Evolutionary conservation across 2,113 vertebrate genomes (phyloP), one percentile per base, ranked within the genome.

Genomic region (Paratilapia polleni): DNA sequence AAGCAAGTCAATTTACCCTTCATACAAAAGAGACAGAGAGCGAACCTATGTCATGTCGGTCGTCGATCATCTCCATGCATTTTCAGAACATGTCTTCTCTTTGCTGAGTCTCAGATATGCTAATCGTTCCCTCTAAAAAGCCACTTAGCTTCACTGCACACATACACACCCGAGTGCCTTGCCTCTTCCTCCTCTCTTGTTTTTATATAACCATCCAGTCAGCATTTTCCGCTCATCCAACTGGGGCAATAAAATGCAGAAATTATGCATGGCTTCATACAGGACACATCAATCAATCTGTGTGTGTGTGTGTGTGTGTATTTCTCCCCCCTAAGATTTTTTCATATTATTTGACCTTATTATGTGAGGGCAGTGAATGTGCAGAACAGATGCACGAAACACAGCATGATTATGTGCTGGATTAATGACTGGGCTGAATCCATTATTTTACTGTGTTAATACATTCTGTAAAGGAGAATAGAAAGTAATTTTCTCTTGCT

Each of bases 301-400:
- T 68, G 52, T 64, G 54, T 63, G 31, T 19, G 15, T 64, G 56
- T 57, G 26, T 68, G 58, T 64, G 54, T 57, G 28, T 59, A 8
- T 76, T 20, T 63, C 26, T 47, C 31, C 36, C 36, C 28, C 3
- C 7, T 8, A 5, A 77, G 47, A 82, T 61, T 47, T 49, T n/a
- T 49, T n/a, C n/a, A 75, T 70, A 62, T 24, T 36, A 31, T 87
- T 85, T 88, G 79, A 91, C 85, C 85, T 89, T 84, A 64, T 86
- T 59, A 57, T 74, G 2, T 14, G 36, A 68, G 14, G 28, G 31
- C 13, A 76, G 34, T 22, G 78, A 76, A 75, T 54, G 19, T 73
- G 54, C 36, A 64, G 66, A 84, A 60, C 76, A 64, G 73, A 89
- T 88, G 54, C 31, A 24, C 1, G 0, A 17, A 56, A 82, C 31